Percentiles rank a stretch among this genome's conserved stretches.
Evolutionary conservation across 1,140 invertebrate genomes (phyloP).

Genomic region (Neoseiulus cucumeris): DNA sequence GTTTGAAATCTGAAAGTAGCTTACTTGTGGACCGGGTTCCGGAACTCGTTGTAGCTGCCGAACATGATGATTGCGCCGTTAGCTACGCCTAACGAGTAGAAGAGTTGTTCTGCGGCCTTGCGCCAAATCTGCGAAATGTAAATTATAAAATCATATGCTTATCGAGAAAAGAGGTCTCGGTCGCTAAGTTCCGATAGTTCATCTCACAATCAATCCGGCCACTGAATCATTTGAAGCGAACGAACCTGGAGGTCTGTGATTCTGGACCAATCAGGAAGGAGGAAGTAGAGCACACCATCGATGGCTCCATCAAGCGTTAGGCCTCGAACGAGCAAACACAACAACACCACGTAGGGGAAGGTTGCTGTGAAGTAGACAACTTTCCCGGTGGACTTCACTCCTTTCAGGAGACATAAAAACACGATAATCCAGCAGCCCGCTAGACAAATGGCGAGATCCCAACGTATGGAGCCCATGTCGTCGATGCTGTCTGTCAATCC

Average conservation of each 20-base stretch:
- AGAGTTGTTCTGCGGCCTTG: conserved; percentile 29
- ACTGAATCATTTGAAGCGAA: background rate
- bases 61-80: conserved; percentile 33
- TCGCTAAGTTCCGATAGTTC: too few species aligned
- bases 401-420: conserved; percentile 29
- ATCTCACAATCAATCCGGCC: too few species aligned
- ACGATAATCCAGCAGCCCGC: conserved; percentile 29
- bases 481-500: conserved; percentile 63
- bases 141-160: conserved; percentile 4
- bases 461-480: conserved; percentile 50
- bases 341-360: conserved; percentile 37
- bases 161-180: background rate
- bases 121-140: conserved; percentile 25
- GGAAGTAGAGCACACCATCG: conserved; percentile 32
- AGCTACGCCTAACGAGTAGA: conserved; percentile 30
- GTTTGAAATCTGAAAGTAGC: background rate
- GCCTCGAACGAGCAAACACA: conserved; percentile 35
- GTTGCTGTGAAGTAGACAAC: conserved; percentile 40
- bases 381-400: conserved; percentile 31
- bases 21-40: conserved; percentile 29
- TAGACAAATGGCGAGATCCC: conserved; percentile 28
- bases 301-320: conserved; percentile 32
- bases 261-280: conserved; percentile 26
- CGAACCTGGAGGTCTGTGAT: conserved; percentile 28
- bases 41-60: conserved; percentile 29